phyloP scores from a whole-genome alignment of 2,113 vertebrate genomes.

The Theropithecus gelada region DNA sequence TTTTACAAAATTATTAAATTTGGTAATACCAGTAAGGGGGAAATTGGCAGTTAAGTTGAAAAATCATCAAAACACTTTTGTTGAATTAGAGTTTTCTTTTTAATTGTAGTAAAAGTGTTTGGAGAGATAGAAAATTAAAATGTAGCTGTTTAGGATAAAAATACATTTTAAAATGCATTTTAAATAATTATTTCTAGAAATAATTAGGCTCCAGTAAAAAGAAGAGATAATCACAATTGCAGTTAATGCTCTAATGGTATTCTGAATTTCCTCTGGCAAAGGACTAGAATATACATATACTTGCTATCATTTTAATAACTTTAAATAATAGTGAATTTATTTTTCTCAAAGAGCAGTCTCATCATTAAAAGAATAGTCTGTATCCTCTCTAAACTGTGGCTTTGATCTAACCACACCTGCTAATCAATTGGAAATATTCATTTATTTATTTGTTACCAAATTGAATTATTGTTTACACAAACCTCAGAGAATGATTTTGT shows the following conservation, averaged over 20 bases:
- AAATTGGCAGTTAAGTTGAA: not conserved
- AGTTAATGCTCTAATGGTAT: not conserved
- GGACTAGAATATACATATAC: not conserved
- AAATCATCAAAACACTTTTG: not conserved
- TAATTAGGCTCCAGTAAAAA: not conserved
- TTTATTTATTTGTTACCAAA: not conserved
- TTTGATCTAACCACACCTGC: not conserved
- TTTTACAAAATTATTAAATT: conserved; percentile 42
- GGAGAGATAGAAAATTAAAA: conserved; percentile 5
- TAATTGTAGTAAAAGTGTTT: not conserved
- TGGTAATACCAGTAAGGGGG: not conserved
- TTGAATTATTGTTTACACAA: not conserved
- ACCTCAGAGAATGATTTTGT: not conserved
- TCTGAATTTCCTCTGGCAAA: not conserved
- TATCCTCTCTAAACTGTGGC: not conserved
- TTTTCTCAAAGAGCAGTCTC: not conserved
- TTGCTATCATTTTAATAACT: not conserved
- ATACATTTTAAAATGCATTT: not conserved
- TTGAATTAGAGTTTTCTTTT: not conserved
- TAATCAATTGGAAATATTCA: not conserved
- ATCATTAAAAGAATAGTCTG: not conserved
- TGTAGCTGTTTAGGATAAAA: not conserved
- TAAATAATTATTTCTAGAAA: conserved; percentile 42
- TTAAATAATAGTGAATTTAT: not conserved
- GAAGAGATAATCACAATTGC: not conserved